Evolutionary conservation across 2,888 invertebrate species (phyloP), one percentile per base, ranked within the genome.

Genomic region (Tanytarsus gracilentus): DNA sequence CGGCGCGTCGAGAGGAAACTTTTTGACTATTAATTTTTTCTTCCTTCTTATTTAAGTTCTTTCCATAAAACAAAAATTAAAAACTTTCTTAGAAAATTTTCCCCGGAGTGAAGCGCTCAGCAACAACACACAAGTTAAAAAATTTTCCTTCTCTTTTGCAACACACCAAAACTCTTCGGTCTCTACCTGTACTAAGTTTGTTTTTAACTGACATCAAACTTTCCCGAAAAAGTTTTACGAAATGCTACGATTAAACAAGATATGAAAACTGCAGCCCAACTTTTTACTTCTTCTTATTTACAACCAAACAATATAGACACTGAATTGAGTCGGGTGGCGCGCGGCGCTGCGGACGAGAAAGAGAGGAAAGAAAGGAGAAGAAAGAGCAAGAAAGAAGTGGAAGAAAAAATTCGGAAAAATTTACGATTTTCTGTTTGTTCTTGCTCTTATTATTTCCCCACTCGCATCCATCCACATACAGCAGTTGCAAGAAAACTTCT

Each of bases 141-240:
- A 48, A n/a, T n/a, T n/a, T n/a, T n/a, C n/a, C n/a, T n/a, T n/a
- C n/a, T n/a, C n/a, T 58, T 48, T 56, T 56, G 58, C 58, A 27
- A 40, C 58, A 58, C 58, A 50, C 60, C n/a, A 60, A 60, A 60
- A 59, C 58, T 59, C 58, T 30, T 29, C 18, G 27, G 60, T 50
- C 74, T 74, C 73, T 74, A 74, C 74, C 74, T 74, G 74, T 73
- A 71, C 74, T 71, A 74, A 73, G 74, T 74, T 74, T 74, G 71
- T 71, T 71, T 71, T 73, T 71, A 74, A 74, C 74, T 74, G 74
- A 71, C 74, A 69, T 68, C 69, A 69, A 70, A 69, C 69, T 69
- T 67, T 67, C 67, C 68, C 67, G 68, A 36, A 44, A 60, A 60
- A 73, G 71, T 74, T 74, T 74, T 72, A 70, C 71, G 71, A 74